Conservation (phyloP, 1,140 invertebrate genomes). For the Halyomorpha halys region DNA sequence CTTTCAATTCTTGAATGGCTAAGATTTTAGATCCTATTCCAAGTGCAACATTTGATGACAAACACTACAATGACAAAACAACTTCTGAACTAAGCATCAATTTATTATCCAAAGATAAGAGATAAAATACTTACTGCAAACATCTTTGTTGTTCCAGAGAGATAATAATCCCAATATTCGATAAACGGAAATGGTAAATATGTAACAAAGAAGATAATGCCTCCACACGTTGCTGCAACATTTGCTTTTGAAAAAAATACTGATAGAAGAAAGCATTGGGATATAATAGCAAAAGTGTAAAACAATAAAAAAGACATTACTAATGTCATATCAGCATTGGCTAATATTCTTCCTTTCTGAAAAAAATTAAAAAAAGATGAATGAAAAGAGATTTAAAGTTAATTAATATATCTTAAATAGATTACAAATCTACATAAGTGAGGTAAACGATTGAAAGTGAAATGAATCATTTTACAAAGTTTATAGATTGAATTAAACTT, state of each 20-base stretch:
- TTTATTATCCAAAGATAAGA: background rate
- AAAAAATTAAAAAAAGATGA: conserved; percentile 24
- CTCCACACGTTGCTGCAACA: conserved; percentile 47
- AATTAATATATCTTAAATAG: no score
- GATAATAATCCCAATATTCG: conserved; percentile 35
- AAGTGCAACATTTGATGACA: conserved; percentile 49
- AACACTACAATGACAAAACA: conserved; percentile 34
- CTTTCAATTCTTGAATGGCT: conserved; percentile 44
- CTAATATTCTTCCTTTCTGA: conserved; percentile 42
- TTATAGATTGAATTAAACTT: no score
- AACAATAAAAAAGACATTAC: conserved; percentile 43
- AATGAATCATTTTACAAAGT: no score
- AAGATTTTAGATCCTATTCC: conserved; percentile 49
- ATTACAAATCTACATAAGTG: no score
- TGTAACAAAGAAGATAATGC: conserved; percentile 47
- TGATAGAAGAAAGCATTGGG: conserved; percentile 45
- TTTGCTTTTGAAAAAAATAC: conserved; percentile 49
- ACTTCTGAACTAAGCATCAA: background rate
- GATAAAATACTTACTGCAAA: conserved; percentile 23
- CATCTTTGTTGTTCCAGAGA: conserved; percentile 20
- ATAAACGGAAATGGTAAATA: conserved; percentile 50
- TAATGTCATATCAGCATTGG: conserved; percentile 40
- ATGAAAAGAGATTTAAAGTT: no score
- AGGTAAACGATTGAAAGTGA: no score
- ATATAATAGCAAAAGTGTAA: conserved; percentile 45